Base-by-base conservation (phyloP, 1,140 invertebrate genomes). In the Drosophila sproati region DNA sequence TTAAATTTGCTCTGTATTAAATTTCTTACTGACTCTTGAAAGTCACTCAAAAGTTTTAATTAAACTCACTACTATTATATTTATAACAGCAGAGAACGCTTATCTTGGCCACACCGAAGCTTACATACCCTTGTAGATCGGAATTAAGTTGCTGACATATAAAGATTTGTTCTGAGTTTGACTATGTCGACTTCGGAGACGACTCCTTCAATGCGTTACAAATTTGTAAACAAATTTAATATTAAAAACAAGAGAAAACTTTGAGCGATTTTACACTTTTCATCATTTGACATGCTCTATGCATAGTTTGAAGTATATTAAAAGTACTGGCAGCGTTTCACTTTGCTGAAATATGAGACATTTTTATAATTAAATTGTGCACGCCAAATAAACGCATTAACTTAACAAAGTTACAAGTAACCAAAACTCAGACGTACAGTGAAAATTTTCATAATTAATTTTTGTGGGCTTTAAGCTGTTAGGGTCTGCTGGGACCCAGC, bases 391-490 rank as follows among this genome's bases (percentile, higher is more conserved):
- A 85, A 71, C 78, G 81, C 77, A 85, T 85, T 85, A 85, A 62
- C 52, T 64, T 64, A 86, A 80, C 69, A 66, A 83, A 66, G 63
- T 80, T 73, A 73, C 61, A 79, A 77, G 80, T 68, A 63, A 80
- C 69, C 59, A 50, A 72, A 78, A 72, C 70, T 67, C 70, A 66
- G 71, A 57, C 74, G 75, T 74, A 80, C 85, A 86, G 75, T 87
- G 78, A 76, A 86, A 81, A 82, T 75, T 86, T 86, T 86, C 82
- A 85, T 85, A 86, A 85, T 85, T 85, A 85, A 80, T 86, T 85
- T 85, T 80, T 69, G 66, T 62, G 57, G 32, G 67, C 34, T 47
- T 68, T 63, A 68, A 68, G 50, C 61, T 50, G 64, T 69, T 60
- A 12, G 51, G 45, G 48, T 56, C 37, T 31, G 39, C 12, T 10